Percentiles rank a stretch among this genome's conserved stretches.
phyloP scores from a whole-genome alignment of 2,797 vertebrate species.

The Danio kyathit region DNA sequence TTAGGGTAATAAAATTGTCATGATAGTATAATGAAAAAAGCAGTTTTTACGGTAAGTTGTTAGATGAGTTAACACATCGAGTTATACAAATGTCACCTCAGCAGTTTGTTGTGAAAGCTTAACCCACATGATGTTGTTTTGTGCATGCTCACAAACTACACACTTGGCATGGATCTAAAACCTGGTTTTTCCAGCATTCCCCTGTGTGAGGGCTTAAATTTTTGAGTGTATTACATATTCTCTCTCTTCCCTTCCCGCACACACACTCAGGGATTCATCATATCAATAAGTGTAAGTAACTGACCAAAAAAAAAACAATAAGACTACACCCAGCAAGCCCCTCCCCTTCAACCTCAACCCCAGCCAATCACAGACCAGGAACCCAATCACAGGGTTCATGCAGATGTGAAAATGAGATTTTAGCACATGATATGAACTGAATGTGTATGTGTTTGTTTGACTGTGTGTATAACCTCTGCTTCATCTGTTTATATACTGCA shows the following conservation, averaged over 20 bases:
- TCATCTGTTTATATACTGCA: conserved; percentile 44
- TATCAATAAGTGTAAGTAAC: conserved; percentile 95
- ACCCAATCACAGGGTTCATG: not conserved
- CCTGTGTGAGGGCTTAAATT: conserved; percentile 17
- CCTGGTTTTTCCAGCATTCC: not conserved
- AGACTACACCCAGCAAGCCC: conserved; percentile 32
- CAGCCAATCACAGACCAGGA: conserved; percentile 42
- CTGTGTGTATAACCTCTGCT: conserved; percentile 11
- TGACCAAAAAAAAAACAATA: conserved; percentile 37
- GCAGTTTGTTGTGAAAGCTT: not conserved
- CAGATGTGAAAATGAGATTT: conserved; percentile 6
- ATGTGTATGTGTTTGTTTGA: conserved; percentile 27
- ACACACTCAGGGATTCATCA: conserved; percentile 96
- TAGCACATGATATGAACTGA: conserved; percentile 3
- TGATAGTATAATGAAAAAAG: too few species aligned
- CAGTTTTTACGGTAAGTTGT: not conserved
- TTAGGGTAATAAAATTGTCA: too few species aligned
- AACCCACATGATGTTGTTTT: not conserved
- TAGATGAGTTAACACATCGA: not conserved
- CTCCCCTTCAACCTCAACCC: conserved; percentile 35
- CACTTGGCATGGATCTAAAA: conserved; percentile 13
- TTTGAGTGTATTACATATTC: conserved; percentile 71
- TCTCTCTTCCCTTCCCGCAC: conserved; percentile 88
- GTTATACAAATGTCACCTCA: not conserved
- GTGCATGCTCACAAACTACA: conserved; percentile 39